phyloP scores from a whole-genome alignment of 1,140 invertebrate genomes.

The Platyura marginata region DNA sequence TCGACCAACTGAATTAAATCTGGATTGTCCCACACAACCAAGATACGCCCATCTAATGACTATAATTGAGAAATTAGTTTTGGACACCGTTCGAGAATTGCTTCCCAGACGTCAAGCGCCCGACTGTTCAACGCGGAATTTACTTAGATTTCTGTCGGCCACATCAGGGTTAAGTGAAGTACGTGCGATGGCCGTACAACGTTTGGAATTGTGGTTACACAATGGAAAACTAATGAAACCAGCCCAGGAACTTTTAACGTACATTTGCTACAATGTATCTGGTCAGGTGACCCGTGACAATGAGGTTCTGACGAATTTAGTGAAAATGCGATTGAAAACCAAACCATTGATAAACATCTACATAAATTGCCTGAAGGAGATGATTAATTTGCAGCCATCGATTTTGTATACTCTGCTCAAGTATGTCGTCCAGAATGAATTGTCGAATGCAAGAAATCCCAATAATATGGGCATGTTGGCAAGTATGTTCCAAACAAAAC shows the following conservation, averaged over 20 bases:
- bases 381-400: constrained; percentile 36
- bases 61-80: constrained; percentile 59
- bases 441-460: constrained; percentile 76
- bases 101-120: constrained; percentile 63
- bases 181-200: constrained; percentile 57
- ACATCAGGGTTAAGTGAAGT: constrained; percentile 71
- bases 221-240: constrained; percentile 83
- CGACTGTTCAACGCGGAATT: constrained; percentile 73
- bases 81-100: constrained; percentile 78
- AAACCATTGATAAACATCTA: constrained; percentile 84
- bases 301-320: constrained; percentile 76
- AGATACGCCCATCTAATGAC: constrained; percentile 45
- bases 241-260: constrained; percentile 84
- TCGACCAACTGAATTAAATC: constrained; percentile 21
- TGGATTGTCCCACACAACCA: constrained; percentile 25
- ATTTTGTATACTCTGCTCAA: constrained; percentile 77
- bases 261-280: constrained; percentile 69
- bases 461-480: constrained; percentile 74
- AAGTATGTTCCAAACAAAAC: constrained; percentile 67
- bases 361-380: constrained; percentile 59
- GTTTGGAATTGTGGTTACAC: constrained; percentile 85
- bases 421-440: constrained; percentile 86
- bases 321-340: constrained; percentile 82
- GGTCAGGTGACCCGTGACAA: constrained; percentile 59
- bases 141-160: constrained; percentile 65